A percentile compares a stretch with the other conserved stretches of the same genome.
phyloP scores from a whole-genome alignment of 2,888 invertebrate species.

The Aphidoletes aphidimyza region DNA sequence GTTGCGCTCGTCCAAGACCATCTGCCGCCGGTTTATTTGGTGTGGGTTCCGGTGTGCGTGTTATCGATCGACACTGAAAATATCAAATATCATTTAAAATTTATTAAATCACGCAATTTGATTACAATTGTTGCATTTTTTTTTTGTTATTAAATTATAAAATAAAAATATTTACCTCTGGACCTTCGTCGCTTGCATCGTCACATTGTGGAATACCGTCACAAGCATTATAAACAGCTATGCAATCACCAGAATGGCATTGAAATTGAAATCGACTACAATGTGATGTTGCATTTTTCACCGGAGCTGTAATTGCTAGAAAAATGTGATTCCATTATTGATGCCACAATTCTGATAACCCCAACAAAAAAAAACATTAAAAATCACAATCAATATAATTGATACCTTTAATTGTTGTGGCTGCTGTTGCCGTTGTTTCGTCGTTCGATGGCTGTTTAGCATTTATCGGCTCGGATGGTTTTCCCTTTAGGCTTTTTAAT shows the following conservation, averaged over 20 bases:
- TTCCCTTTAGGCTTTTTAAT: constrained; percentile 67
- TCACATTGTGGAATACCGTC: constrained; percentile 92
- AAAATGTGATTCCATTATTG: not conserved
- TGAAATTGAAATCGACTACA: constrained; percentile 90
- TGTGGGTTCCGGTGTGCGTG: not conserved
- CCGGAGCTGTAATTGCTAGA: constrained; percentile 45
- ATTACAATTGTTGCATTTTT: not conserved
- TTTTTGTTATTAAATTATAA: not conserved
- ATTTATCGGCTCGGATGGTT: not conserved
- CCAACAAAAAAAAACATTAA: not conserved
- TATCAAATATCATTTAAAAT: not conserved
- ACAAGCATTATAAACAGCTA: constrained; percentile 94
- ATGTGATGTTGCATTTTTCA: constrained; percentile 61
- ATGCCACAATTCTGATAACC: not conserved
- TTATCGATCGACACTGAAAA: constrained; percentile 24
- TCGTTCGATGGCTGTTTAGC: constrained; percentile 69
- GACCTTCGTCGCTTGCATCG: constrained; percentile 91
- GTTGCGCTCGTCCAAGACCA: not conserved
- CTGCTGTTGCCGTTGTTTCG: not conserved
- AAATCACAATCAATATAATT: too few species aligned
- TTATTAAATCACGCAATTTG: not conserved
- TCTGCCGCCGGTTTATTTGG: not conserved
- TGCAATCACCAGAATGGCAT: constrained; percentile 89
- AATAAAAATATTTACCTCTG: constrained; percentile 70
- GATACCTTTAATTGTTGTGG: constrained; percentile 55